Conservation (phyloP, 2,113 vertebrate species). For the Cryptotis parvus region DNA sequence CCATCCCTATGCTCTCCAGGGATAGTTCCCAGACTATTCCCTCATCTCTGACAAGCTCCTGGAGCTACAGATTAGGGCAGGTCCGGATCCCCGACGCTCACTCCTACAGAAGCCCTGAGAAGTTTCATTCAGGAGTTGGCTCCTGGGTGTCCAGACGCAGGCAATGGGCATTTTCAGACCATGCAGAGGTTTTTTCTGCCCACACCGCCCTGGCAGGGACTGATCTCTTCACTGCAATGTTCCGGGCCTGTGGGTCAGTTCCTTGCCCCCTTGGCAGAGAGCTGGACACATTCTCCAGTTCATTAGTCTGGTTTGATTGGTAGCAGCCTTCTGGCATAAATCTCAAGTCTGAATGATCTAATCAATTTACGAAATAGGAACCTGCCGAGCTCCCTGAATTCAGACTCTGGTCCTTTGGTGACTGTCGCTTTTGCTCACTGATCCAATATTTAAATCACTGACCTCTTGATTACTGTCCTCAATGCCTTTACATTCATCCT, state of each 20-base stretch:
- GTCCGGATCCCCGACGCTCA: background rate
- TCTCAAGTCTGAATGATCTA: constrained; percentile 53
- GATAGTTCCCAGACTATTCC: background rate
- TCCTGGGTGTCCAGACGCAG: constrained; percentile 16
- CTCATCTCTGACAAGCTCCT: background rate
- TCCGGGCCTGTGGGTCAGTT: constrained; percentile 48
- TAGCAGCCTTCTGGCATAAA: constrained; percentile 57
- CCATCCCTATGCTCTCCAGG: background rate
- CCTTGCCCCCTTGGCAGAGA: constrained; percentile 68
- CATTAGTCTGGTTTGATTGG: constrained; percentile 71
- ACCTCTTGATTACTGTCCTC: constrained; percentile 50
- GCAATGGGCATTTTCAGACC: constrained; percentile 2
- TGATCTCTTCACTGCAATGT: constrained; percentile 41
- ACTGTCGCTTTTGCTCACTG: constrained; percentile 65
- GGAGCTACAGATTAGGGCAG: background rate
- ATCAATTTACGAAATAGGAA: constrained; percentile 77
- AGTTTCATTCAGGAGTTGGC: background rate
- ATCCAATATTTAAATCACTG: constrained; percentile 57
- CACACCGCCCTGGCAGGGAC: background rate
- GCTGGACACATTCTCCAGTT: constrained; percentile 46
- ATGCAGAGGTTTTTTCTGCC: constrained; percentile 1
- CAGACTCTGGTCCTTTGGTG: background rate
- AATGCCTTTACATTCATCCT: background rate
- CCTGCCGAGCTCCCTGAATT: constrained; percentile 68
- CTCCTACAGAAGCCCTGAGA: constrained; percentile 36